Conservation (phyloP, 1,140 invertebrate genomes). For the Drosophila pallidifrons region DNA sequence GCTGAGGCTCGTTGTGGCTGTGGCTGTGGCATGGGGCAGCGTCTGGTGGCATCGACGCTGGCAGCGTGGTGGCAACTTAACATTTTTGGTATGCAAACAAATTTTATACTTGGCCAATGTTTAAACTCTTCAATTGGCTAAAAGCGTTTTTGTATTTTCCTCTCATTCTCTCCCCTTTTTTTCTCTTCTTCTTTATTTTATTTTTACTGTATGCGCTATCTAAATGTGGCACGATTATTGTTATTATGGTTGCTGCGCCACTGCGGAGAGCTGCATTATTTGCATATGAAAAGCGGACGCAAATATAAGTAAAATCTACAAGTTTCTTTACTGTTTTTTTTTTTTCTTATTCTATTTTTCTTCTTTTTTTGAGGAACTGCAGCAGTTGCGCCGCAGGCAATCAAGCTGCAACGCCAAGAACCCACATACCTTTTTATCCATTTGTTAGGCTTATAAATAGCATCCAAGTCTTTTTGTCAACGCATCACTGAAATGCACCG, state of each 20-base stretch:
- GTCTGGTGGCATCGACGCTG: constrained; percentile 41
- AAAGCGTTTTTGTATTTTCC: constrained; percentile 59
- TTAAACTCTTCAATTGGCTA: constrained; percentile 82
- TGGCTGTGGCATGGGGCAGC: constrained; percentile 6
- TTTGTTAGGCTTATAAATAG: constrained; percentile 65
- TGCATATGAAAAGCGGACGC: constrained; percentile 54
- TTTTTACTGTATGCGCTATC: constrained; percentile 56
- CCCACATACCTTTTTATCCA: constrained; percentile 38
- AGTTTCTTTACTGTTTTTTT: constrained; percentile 4
- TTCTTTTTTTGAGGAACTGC: background rate
- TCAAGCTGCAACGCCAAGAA: constrained; percentile 42
- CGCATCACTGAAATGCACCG: constrained; percentile 50
- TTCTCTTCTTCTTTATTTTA: constrained; percentile 19
- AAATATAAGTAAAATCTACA: constrained; percentile 21
- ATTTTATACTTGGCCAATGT: constrained; percentile 84
- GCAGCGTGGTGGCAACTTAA: constrained; percentile 69
- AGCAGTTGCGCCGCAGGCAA: constrained; percentile 37
- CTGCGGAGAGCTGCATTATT: constrained; percentile 63
- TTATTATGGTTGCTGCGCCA: constrained; percentile 73
- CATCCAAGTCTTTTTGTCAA: constrained; percentile 69
- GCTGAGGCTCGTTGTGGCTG: constrained; percentile 8
- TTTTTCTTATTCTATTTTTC: background rate
- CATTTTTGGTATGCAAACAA: constrained; percentile 76
- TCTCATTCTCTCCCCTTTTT: constrained; percentile 1
- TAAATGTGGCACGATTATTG: constrained; percentile 83